phyloP scores from a whole-genome alignment of 1,140 invertebrate species.

The Wasmannia auropunctata region DNA sequence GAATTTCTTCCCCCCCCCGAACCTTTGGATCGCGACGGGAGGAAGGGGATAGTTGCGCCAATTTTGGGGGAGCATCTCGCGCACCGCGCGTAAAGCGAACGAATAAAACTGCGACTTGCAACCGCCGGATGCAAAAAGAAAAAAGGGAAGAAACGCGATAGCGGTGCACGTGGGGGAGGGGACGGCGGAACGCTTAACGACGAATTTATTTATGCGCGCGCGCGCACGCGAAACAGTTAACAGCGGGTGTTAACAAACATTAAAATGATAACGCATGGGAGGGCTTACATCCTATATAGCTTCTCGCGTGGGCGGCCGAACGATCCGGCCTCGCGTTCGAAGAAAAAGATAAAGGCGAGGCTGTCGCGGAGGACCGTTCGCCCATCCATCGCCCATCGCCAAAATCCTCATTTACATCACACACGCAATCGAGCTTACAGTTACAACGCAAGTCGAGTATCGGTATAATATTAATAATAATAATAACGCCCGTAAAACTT shows the following conservation, averaged over 20 bases:
- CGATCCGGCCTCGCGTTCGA: background rate
- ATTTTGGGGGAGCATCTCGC: background rate
- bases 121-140: background rate
- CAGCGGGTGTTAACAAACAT: slow-evolving; percentile 18
- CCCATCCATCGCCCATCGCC: slow-evolving; percentile 4
- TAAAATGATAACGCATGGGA: slow-evolving; percentile 13
- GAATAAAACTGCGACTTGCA: slow-evolving; percentile 4
- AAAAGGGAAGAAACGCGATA: background rate
- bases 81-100: slow-evolving; percentile 9
- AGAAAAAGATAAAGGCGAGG: background rate
- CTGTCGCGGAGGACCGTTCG: background rate
- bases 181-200: background rate
- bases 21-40: background rate
- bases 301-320: background rate
- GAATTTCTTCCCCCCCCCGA: background rate
- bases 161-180: background rate
- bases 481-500: slow-evolving; percentile 75
- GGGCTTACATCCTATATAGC: background rate
- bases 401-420: slow-evolving; percentile 57
- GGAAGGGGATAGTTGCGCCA: background rate
- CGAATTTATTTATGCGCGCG: slow-evolving; percentile 6
- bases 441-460: slow-evolving; percentile 50
- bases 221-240: slow-evolving; percentile 3
- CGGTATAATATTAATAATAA: slow-evolving; percentile 64
- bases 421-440: slow-evolving; percentile 65